Evolutionary conservation across 2,888 invertebrate species (phyloP).

Genomic region (Epinotia nisella): DNA sequence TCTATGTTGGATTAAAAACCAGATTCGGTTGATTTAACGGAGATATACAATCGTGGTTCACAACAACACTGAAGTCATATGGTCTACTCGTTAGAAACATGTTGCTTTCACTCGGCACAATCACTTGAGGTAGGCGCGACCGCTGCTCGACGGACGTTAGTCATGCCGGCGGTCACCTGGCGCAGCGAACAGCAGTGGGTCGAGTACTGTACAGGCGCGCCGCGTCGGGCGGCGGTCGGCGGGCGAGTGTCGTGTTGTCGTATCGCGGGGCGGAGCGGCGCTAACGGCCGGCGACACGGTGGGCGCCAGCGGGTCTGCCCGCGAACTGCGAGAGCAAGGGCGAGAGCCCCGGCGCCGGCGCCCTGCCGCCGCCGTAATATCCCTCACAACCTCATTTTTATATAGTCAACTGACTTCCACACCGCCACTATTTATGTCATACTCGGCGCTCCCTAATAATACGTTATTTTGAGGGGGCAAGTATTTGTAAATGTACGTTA

Average conservation of each 20-base stretch:
- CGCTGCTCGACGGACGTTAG: constrained; percentile 59
- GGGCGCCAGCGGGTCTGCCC: constrained; percentile 76
- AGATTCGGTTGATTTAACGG: constrained; percentile 64
- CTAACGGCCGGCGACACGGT: constrained; percentile 62
- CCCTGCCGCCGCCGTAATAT: constrained; percentile 71
- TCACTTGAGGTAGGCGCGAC: constrained; percentile 64
- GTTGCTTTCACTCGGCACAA: constrained; percentile 68
- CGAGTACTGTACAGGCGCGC: constrained; percentile 41
- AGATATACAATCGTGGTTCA: constrained; percentile 63
- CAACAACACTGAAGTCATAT: constrained; percentile 60
- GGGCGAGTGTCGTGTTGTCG: constrained; percentile 47
- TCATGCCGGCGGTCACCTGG: constrained; percentile 60
- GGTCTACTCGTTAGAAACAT: constrained; percentile 65
- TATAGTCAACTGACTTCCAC: constrained; percentile 84
- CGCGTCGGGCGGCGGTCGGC: constrained; percentile 50
- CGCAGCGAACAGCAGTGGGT: constrained; percentile 46
- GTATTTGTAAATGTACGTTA: constrained; percentile 74
- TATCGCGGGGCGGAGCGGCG: constrained; percentile 46
- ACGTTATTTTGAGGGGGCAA: constrained; percentile 78
- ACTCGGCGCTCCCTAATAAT: constrained; percentile 80
- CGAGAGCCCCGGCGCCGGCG: constrained; percentile 79
- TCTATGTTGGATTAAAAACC: constrained; percentile 75
- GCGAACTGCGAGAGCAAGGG: constrained; percentile 68
- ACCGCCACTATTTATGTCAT: constrained; percentile 83
- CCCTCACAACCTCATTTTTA: constrained; percentile 80